phyloP scores from a whole-genome alignment of 2,113 vertebrate species.

The Morone saxatilis region DNA sequence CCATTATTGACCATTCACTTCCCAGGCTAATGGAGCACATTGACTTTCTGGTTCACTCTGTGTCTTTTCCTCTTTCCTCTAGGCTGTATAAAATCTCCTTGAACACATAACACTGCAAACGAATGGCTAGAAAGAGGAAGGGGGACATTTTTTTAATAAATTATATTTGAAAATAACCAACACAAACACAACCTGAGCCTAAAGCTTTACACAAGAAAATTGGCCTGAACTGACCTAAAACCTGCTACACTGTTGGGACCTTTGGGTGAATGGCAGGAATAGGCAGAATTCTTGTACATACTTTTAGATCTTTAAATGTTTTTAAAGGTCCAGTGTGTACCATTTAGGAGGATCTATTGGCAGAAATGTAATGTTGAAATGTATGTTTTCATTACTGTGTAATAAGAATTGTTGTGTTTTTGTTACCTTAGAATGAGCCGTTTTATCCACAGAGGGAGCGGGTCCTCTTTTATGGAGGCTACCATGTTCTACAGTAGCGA shows the following conservation, averaged over 20 bases:
- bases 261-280: not conserved
- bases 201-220: not conserved
- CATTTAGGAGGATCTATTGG: too few species aligned
- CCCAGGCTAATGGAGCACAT: not conserved
- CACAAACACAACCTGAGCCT: not conserved
- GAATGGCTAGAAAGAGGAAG: not conserved
- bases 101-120: not conserved
- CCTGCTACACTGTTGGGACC: not conserved
- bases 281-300: not conserved
- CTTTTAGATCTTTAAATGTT: too few species aligned
- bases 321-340: too few species aligned
- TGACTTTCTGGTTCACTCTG: too few species aligned
- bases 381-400: too few species aligned
- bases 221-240: not conserved
- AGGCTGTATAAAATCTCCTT: not conserved
- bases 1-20: not conserved
- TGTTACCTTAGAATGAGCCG: too few species aligned
- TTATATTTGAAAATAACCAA: not conserved
- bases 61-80: not conserved
- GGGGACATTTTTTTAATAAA: not conserved
- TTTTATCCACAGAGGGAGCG: too few species aligned
- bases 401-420: too few species aligned
- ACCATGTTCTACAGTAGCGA: too few species aligned
- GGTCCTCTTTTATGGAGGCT: too few species aligned
- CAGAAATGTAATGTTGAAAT: too few species aligned